Percentiles rank a stretch among this genome's conserved stretches.
phyloP scores from a whole-genome alignment of 2,113 vertebrate species.

The Cephalopholis sonnerati region DNA sequence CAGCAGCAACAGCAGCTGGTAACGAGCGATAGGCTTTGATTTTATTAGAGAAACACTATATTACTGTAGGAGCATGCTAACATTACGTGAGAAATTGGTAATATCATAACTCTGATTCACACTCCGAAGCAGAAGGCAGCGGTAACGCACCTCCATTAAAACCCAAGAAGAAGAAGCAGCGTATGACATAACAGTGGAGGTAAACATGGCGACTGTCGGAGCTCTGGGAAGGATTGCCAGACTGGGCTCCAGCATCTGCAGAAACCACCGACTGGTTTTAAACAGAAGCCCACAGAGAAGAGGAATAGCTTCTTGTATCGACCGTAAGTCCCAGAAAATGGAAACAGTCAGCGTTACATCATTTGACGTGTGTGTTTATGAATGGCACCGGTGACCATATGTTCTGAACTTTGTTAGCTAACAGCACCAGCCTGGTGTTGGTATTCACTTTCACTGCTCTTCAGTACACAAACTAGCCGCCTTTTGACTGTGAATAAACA shows the following conservation, averaged over 20 bases:
- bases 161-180: not conserved
- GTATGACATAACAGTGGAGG: slow-evolving; percentile 27
- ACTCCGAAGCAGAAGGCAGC: not conserved
- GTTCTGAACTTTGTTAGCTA: not conserved
- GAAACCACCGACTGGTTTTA: slow-evolving; percentile 59
- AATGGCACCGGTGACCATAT: not conserved
- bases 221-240: slow-evolving; percentile 57
- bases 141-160: not conserved
- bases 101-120: not conserved
- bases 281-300: slow-evolving; percentile 62
- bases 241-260: slow-evolving; percentile 61
- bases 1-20: not conserved
- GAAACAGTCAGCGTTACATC: too few relatives aligned
- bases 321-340: slow-evolving; percentile 78
- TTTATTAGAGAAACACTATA: not conserved
- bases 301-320: slow-evolving; percentile 82
- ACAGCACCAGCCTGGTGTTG: not conserved
- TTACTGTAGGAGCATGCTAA: too few relatives aligned
- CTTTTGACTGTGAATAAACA: not conserved
- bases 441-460: not conserved
- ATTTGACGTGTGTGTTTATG: not conserved
- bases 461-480: rapidly evolving
- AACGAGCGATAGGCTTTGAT: not conserved
- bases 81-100: too few relatives aligned
- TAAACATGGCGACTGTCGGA: slow-evolving; percentile 81